phyloP scores from a whole-genome alignment of 1,140 invertebrate genomes.

The Aradophagus sp. region DNA sequence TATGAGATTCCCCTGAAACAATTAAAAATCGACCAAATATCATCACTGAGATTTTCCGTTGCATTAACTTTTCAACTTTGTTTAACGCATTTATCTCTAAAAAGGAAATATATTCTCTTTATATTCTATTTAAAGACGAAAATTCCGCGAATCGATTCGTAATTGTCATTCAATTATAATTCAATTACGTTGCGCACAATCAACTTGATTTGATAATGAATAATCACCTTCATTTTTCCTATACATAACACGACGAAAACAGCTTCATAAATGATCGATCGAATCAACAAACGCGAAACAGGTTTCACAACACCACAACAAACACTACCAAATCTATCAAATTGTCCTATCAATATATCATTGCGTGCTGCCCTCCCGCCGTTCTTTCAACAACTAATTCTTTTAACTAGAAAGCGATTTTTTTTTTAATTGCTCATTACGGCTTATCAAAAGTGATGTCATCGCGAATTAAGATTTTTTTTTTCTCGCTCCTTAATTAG shows the following conservation, averaged over 20 bases:
- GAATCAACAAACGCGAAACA: background rate
- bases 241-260: slow-evolving; percentile 8
- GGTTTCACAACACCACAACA: slow-evolving; percentile 29
- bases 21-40: too few relatives aligned
- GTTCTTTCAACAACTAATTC: slow-evolving; percentile 9
- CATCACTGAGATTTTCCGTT: too few relatives aligned
- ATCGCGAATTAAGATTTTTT: slow-evolving; percentile 9
- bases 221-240: slow-evolving; percentile 20
- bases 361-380: slow-evolving; percentile 15
- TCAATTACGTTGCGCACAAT: slow-evolving; percentile 5
- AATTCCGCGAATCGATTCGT: background rate
- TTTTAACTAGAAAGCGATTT: slow-evolving; percentile 27
- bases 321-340: slow-evolving; percentile 31
- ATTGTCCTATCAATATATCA: slow-evolving; percentile 33
- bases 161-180: slow-evolving; percentile 9
- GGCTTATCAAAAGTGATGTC: slow-evolving; percentile 28
- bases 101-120: too few relatives aligned
- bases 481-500: slow-evolving; percentile 5
- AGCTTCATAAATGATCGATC: slow-evolving; percentile 20
- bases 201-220: too few relatives aligned
- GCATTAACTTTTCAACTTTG: too few relatives aligned
- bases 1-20: too few relatives aligned
- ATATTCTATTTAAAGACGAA: too few relatives aligned
- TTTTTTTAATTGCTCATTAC: slow-evolving; percentile 25
- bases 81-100: too few relatives aligned